Evolutionary conservation across 1,140 invertebrate species (phyloP).

Genomic region (Drosophila nasuta): DNA sequence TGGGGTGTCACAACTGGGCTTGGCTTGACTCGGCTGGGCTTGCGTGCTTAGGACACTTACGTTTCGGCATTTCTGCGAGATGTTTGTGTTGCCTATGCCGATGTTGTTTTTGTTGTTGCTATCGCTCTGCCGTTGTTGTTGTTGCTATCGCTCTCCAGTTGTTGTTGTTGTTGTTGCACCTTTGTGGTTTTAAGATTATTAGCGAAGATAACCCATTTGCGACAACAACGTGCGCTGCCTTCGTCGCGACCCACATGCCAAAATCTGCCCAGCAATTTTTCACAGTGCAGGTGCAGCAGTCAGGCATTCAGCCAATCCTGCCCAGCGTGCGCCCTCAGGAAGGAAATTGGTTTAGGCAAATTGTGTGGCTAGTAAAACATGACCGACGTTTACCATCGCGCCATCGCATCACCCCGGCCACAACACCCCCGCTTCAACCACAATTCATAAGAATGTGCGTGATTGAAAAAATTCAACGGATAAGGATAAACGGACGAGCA

Average conservation of each 20-base stretch:
- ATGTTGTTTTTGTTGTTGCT: not conserved
- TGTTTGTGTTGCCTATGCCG: conserved; percentile 45
- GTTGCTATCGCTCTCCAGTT: conserved; percentile 18
- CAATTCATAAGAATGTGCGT: conserved; percentile 72
- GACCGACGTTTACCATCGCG: conserved; percentile 65
- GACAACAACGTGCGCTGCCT: conserved; percentile 53
- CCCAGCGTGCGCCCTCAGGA: conserved; percentile 35
- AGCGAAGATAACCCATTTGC: conserved; percentile 78
- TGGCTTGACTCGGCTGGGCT: conserved; percentile 46
- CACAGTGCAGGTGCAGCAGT: conserved; percentile 57
- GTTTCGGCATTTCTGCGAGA: conserved; percentile 65
- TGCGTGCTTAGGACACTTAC: conserved; percentile 75
- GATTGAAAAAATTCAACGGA: conserved; percentile 65
- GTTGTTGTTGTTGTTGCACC: conserved; percentile 37
- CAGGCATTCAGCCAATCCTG: conserved; percentile 3
- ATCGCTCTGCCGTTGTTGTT: not conserved
- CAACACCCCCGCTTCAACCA: conserved; percentile 1
- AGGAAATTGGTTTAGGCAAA: conserved; percentile 84
- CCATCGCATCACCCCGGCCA: not conserved
- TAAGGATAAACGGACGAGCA: conserved; percentile 32
- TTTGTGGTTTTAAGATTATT: conserved; percentile 82
- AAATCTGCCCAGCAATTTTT: conserved; percentile 67
- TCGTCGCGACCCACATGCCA: conserved; percentile 47
- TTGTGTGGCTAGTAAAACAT: conserved; percentile 79
- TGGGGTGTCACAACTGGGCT: conserved; percentile 33